Conservation (phyloP, 2,797 vertebrate species). For the Otus scops region DNA sequence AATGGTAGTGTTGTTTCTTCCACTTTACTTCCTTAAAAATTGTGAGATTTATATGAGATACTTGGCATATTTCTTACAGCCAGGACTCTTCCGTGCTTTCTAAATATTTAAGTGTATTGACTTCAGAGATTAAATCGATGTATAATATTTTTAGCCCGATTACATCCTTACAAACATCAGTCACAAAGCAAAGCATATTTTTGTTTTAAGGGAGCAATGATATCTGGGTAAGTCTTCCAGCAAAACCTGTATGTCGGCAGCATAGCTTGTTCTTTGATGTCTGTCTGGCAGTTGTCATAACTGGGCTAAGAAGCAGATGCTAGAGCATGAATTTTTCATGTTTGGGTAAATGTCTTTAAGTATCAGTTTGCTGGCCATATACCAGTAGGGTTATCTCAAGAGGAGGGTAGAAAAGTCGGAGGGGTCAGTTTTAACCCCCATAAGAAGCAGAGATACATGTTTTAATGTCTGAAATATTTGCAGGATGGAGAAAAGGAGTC, state of each 20-base stretch:
- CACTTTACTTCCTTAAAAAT: neutral
- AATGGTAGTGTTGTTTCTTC: neutral
- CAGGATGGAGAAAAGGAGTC: neutral
- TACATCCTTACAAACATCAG: slow-evolving; percentile 36
- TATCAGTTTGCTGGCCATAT: neutral
- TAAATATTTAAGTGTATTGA: neutral
- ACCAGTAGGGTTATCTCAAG: neutral
- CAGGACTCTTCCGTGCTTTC: neutral
- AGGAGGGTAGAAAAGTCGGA: neutral
- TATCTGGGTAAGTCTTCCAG: neutral
- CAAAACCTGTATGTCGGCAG: neutral
- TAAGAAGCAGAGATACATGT: neutral
- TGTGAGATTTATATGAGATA: neutral
- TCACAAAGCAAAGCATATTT: neutral
- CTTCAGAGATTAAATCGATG: neutral
- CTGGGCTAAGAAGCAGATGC: neutral
- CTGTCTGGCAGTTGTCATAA: slow-evolving; percentile 6
- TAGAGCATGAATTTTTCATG: slow-evolving; percentile 8
- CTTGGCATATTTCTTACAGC: neutral
- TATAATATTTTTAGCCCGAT: slow-evolving; percentile 43
- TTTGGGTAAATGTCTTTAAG: neutral
- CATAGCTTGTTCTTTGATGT: neutral
- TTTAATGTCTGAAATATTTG: neutral
- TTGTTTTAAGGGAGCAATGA: neutral
- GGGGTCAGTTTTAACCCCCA: neutral